Evolutionary conservation across 1,140 invertebrate genomes (phyloP).

Genomic region (Drosophila ironensis): DNA sequence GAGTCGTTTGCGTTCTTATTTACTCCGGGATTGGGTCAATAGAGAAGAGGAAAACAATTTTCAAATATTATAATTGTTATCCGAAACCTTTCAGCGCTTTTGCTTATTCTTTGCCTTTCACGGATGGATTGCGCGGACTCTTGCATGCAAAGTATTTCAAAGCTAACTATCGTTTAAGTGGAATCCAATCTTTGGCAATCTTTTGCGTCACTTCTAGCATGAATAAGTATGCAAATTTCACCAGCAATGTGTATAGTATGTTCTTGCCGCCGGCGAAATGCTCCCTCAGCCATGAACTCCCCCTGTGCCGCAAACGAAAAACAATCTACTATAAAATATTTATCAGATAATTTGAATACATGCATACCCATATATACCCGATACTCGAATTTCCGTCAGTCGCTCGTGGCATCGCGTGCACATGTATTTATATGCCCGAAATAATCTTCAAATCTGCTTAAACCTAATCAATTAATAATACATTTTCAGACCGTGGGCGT

Average conservation of each 20-base stretch:
- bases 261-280: not conserved
- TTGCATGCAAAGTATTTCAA: not conserved
- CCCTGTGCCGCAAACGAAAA: conserved; percentile 5
- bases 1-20: not conserved
- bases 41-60: not conserved
- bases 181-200: not conserved
- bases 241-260: conserved; percentile 6
- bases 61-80: not conserved
- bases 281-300: not conserved
- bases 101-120: not conserved
- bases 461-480: conserved; percentile 78
- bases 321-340: conserved; percentile 44
- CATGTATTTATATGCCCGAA: conserved; percentile 37
- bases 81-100: too few relatives aligned
- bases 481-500: conserved; percentile 57
- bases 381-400: not conserved
- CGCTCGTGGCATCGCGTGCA: conserved; percentile 12
- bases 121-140: too few relatives aligned
- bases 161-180: not conserved
- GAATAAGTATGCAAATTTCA: conserved; percentile 16
- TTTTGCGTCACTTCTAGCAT: not conserved
- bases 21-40: not conserved
- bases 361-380: conserved; percentile 11
- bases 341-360: conserved; percentile 41
- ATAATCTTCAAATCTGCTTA: conserved; percentile 64